A percentile compares a stretch with the other conserved stretches of the same genome.
phyloP scores from a whole-genome alignment of 2,113 vertebrate genomes.

The Natator depressus region DNA sequence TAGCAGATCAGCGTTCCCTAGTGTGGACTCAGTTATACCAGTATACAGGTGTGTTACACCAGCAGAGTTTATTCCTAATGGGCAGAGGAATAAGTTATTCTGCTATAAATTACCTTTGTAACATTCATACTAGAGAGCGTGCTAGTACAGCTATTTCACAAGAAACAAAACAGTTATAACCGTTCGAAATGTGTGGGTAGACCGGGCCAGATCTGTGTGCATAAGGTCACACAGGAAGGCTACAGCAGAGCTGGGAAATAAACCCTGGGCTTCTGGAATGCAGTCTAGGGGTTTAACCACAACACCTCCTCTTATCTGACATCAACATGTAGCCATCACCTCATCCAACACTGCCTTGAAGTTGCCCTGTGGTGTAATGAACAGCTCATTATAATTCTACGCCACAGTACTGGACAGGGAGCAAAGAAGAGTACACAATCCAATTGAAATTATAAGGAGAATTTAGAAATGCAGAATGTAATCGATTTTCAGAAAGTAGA shows the following conservation, averaged over 20 bases:
- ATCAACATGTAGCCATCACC: background rate
- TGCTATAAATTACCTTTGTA: background rate
- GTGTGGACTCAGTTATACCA: background rate
- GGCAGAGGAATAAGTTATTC: background rate
- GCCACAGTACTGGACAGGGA: background rate
- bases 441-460: background rate
- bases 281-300: background rate
- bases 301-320: background rate
- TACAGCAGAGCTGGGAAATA: background rate
- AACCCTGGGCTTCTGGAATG: background rate
- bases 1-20: background rate
- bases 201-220: background rate
- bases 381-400: background rate
- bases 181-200: background rate
- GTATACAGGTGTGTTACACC: fast-evolving
- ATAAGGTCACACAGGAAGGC: background rate
- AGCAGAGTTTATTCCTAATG: background rate
- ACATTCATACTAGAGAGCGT: background rate
- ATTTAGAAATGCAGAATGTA: background rate
- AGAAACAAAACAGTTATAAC: background rate
- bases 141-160: background rate
- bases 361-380: background rate
- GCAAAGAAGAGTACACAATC: background rate
- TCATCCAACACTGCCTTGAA: fast-evolving
- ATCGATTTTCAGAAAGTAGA: background rate